phyloP scores from a whole-genome alignment of 2,888 invertebrate genomes.

The Oxyteleia sp. region DNA sequence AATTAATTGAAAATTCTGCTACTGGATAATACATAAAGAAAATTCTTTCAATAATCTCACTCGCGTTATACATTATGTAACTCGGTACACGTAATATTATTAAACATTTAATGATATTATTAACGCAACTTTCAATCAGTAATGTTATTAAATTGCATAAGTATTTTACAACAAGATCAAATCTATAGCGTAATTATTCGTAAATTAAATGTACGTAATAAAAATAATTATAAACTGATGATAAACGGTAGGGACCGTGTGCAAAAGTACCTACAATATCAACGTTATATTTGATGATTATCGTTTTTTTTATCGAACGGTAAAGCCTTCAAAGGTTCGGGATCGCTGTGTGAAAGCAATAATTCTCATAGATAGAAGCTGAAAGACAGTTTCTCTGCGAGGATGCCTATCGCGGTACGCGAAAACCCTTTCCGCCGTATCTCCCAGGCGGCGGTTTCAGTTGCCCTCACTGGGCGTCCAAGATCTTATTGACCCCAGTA shows the following conservation, averaged over 20 bases:
- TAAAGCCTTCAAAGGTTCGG: conserved; percentile 36
- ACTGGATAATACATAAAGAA: conserved; percentile 19
- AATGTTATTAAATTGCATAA: conserved; percentile 44
- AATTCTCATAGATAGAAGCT: conserved; percentile 74
- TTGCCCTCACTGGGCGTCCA: conserved; percentile 72
- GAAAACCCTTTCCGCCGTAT: conserved; percentile 87
- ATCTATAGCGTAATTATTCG: conserved; percentile 14
- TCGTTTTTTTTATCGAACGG: conserved; percentile 53
- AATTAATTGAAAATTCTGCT: conserved; percentile 50
- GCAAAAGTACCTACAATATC: conserved; percentile 37
- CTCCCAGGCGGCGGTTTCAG: conserved; percentile 76
- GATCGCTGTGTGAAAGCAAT: conserved; percentile 61
- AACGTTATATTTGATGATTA: conserved; percentile 65
- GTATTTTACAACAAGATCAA: conserved; percentile 38
- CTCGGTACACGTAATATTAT: conserved; percentile 33
- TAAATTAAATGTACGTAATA: conserved; percentile 23
- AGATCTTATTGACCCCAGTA: conserved; percentile 71
- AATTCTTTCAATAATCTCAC: conserved; percentile 23
- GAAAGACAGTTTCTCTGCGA: conserved; percentile 66
- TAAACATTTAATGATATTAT: conserved; percentile 53
- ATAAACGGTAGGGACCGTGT: conserved; percentile 1
- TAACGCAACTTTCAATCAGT: conserved; percentile 28
- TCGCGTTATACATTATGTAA: conserved; percentile 22
- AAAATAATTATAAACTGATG: conserved; percentile 6
- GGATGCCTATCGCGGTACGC: conserved; percentile 85